A percentile compares a stretch with the other conserved stretches of the same genome.
These are phyloP conservation scores for Microctenopoma steveboyesi DNA, from an alignment of 2,797 vertebrate genomes.

Conservation along the genomic window DNA sequence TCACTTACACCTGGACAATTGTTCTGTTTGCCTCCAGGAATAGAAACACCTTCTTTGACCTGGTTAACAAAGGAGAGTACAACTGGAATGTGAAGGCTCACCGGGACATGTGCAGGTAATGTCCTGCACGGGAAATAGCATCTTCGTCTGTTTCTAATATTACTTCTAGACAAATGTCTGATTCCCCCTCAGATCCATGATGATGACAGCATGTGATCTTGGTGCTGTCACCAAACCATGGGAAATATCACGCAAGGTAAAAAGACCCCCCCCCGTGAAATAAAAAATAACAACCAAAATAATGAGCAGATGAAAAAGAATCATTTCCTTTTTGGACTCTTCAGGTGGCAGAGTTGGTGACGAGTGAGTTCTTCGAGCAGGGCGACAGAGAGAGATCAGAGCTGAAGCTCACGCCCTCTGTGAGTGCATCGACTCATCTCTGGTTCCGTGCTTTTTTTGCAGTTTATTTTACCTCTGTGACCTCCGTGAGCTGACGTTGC, in stretches of 20 bases:
- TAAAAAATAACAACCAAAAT: neutral
- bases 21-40: slow-evolving; percentile 83
- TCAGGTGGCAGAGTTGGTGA: slow-evolving; percentile 98
- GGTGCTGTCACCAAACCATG: slow-evolving; percentile 99
- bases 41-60: slow-evolving; percentile 94
- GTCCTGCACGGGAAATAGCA: neutral
- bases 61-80: slow-evolving; percentile 93
- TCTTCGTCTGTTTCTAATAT: neutral
- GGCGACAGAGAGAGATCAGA: slow-evolving; percentile 97
- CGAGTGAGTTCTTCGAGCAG: slow-evolving; percentile 98
- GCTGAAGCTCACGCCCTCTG: slow-evolving; percentile 96
- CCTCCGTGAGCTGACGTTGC: slow-evolving; percentile 48
- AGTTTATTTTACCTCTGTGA: slow-evolving; percentile 40
- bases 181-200: slow-evolving; percentile 91
- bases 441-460: slow-evolving; percentile 32
- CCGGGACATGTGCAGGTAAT: slow-evolving; percentile 95
- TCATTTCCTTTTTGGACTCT: slow-evolving; percentile 25
- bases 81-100: slow-evolving; percentile 96
- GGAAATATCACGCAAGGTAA: slow-evolving; percentile 98
- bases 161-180: neutral
- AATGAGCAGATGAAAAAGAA: too few relatives aligned
- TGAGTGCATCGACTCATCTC: slow-evolving; percentile 78
- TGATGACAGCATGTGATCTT: slow-evolving; percentile 99
- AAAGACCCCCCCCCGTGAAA: slow-evolving; percentile 22
- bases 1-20: slow-evolving; percentile 36